A percentile compares a stretch with the other conserved stretches of the same genome.
These are phyloP conservation scores for Trichopoda pennipes DNA, from an alignment of 2,888 invertebrate species.

Conservation along the genomic window DNA sequence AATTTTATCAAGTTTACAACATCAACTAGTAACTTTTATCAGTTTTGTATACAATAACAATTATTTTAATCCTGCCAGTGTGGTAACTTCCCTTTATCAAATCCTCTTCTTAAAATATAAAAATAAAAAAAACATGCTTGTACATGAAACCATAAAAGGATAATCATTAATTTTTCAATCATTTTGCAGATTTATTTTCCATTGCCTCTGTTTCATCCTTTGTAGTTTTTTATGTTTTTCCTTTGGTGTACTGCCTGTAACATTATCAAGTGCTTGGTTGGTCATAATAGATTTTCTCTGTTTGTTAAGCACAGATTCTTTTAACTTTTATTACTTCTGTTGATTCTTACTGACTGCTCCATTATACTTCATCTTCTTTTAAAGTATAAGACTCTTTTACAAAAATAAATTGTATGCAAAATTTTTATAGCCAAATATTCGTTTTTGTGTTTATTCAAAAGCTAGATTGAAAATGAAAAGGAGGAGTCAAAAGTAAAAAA, in stretches of 20 bases:
- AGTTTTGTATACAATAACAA: no score
- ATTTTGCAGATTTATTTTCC: conserved; percentile 55
- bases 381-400: conserved; percentile 16
- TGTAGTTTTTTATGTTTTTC: not conserved
- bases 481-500: not conserved
- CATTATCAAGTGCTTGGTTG: conserved; percentile 45
- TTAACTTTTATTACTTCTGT: conserved; percentile 38
- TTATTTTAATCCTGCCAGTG: not conserved
- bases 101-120: not conserved
- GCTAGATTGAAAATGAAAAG: not conserved
- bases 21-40: no score
- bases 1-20: no score
- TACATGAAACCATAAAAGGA: conserved; percentile 49
- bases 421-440: conserved; percentile 63
- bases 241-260: conserved; percentile 14
- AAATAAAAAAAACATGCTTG: not conserved
- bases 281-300: conserved; percentile 64
- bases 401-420: conserved; percentile 60
- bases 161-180: conserved; percentile 67
- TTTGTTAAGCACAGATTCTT: conserved; percentile 54
- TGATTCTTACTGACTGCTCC: conserved; percentile 4
- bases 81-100: not conserved
- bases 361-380: not conserved
- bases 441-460: conserved; percentile 11
- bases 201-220: conserved; percentile 3